phyloP scores from a whole-genome alignment of 2,888 invertebrate genomes.

The Helicoverpa assulta region DNA sequence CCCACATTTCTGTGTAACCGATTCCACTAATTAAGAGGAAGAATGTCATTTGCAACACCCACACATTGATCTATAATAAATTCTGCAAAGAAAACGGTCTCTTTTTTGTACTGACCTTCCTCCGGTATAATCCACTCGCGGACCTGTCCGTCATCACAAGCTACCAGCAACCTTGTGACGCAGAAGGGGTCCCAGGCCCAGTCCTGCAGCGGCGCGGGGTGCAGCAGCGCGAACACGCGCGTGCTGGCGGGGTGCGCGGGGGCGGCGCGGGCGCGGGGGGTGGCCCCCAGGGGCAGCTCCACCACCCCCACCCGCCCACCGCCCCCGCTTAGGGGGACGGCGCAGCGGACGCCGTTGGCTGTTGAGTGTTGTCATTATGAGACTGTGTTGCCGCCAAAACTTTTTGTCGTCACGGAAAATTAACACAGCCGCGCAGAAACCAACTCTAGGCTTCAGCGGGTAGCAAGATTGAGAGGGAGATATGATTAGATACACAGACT shows the following conservation, averaged over 20 bases:
- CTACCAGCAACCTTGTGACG: conserved; percentile 94
- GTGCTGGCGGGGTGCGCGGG: conserved; percentile 94
- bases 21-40: no score
- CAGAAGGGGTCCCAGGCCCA: conserved; percentile 98
- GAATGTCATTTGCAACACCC: no score
- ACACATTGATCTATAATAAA: no score
- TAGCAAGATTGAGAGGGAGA: no score
- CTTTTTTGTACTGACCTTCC: conserved; percentile 81
- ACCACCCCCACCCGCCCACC: conserved; percentile 97
- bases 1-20: no score
- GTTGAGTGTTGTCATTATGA: background rate
- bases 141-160: conserved; percentile 96
- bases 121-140: conserved; percentile 95
- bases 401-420: no score
- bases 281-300: conserved; percentile 87
- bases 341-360: conserved; percentile 96
- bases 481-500: no score
- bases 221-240: conserved; percentile 96
- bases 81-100: no score
- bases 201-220: conserved; percentile 97
- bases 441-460: no score
- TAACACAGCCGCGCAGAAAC: no score
- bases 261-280: conserved; percentile 66
- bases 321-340: conserved; percentile 96
- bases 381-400: no score